A percentile compares a stretch with the other conserved stretches of the same genome.
phyloP scores from a whole-genome alignment of 2,113 vertebrate species.

The Cromileptes altivelis region DNA sequence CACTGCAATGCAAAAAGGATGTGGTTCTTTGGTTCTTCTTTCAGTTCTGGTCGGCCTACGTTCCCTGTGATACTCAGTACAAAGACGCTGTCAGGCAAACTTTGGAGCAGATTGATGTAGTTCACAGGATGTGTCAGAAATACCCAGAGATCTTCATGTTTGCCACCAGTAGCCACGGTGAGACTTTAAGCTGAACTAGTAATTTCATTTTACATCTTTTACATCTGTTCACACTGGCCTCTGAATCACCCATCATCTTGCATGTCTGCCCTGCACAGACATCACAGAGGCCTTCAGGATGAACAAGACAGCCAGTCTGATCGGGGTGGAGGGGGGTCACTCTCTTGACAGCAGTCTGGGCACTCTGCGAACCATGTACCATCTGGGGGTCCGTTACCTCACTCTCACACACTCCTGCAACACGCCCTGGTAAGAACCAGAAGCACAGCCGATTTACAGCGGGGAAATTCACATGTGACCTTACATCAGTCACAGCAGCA shows the following conservation, averaged over 20 bases:
- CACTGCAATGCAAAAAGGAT: not conserved
- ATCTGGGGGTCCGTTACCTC: conserved; percentile 93
- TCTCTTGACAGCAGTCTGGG: conserved; percentile 95
- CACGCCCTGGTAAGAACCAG: conserved; percentile 90
- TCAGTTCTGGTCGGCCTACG: conserved; percentile 95
- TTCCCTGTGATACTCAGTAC: conserved; percentile 90
- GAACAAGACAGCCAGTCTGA: conserved; percentile 90
- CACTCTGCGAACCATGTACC: conserved; percentile 89
- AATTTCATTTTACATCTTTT: not conserved
- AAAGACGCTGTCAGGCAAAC: conserved; percentile 92
- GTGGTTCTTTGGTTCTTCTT: conserved; percentile 22
- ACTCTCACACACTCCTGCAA: conserved; percentile 96
- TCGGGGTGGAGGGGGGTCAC: conserved; percentile 95
- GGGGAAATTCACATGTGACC: not conserved
- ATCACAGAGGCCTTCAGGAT: conserved; percentile 80
- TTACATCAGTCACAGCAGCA: not conserved
- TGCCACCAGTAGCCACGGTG: conserved; percentile 84
- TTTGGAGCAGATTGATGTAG: conserved; percentile 94
- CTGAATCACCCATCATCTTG: not conserved
- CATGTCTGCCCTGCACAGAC: conserved; percentile 75
- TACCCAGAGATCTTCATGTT: conserved; percentile 89
- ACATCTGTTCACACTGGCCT: not conserved
- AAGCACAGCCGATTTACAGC: not conserved
- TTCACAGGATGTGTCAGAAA: conserved; percentile 90
- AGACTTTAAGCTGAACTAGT: not conserved